Evolutionary conservation across 1,140 invertebrate species (phyloP), one percentile per base, ranked within the genome.

Genomic region (Holcopasites calliopsidis): DNA sequence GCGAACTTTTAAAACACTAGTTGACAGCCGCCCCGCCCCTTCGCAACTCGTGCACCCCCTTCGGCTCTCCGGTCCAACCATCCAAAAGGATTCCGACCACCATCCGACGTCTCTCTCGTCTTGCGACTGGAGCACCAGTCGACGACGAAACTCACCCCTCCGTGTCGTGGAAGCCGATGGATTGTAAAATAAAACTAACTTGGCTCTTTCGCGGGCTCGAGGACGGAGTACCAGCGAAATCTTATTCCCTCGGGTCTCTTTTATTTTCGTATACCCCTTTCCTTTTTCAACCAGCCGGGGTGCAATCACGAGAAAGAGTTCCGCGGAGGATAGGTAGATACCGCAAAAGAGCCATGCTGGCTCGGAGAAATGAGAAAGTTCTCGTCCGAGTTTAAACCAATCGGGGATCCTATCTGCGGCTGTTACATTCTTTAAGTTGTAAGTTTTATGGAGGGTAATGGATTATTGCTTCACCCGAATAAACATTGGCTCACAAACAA

Each of bases 131-230:
- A 68, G 72, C 78, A 82, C 74, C 80, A 73, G 62, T 71, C 49
- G 40, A 33, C 44, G 44, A 5, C 33, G 58, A 54, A 44, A 79
- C 55, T 82, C 83, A 82, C 82, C 89, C 82, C 87, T 77, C 77
- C 80, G 75, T 79, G 82, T 79, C 75, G 77, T 58, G 61, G 78
- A 70, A 90, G 81, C 84, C 89, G 91, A 92, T 92, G 90, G 90
- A 91, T 91, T 91, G 91, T 92, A 91, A 92, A 92, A 92, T 92
- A 91, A 91, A 92, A 92, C 91, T 90, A 91, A 91, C 89, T 92
- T 90, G 89, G 88, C 89, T 90, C 81, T 91, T 88, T 91, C 86
- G 87, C 88, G 85, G n/a, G 84, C 86, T 80, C 83, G 83, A 76
- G 80, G 83, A 85, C 82, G 76, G 83, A 87, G 85, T 86, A 87